phyloP scores from a whole-genome alignment of 2,797 vertebrate genomes.

The Hypotaenidia philippensis region DNA sequence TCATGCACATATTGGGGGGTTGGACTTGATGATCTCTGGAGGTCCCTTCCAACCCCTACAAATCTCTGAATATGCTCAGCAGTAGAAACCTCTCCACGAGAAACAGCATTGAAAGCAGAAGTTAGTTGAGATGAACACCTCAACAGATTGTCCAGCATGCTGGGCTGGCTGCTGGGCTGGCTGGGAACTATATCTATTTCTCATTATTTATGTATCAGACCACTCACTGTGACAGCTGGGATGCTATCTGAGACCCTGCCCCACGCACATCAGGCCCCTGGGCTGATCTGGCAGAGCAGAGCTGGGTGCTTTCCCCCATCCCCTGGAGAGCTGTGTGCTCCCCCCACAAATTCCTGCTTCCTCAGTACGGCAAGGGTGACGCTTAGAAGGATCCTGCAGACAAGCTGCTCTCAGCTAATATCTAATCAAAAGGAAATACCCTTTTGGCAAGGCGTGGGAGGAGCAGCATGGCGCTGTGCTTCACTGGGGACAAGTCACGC shows the following conservation, averaged over 20 bases:
- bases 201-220: neutral
- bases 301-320: accelerated
- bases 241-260: accelerated
- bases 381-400: neutral
- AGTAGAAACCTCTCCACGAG: neutral
- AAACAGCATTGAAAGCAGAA: neutral
- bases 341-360: neutral
- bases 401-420: neutral
- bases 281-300: accelerated
- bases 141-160: neutral
- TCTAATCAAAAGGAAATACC: neutral
- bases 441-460: slow-evolving; percentile 7
- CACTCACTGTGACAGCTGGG: neutral
- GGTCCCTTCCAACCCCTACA: too few relatives aligned
- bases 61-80: neutral
- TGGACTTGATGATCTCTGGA: too few relatives aligned
- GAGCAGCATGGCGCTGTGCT: neutral
- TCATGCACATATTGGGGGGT: neutral
- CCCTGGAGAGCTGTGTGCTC: accelerated
- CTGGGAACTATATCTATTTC: neutral
- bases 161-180: neutral
- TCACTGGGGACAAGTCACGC: neutral
- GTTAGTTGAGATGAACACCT: neutral
- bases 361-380: accelerated
- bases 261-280: accelerated